Evolutionary conservation across 1,140 invertebrate species (phyloP).

Genomic region (Macrocentrus cingulum): DNA sequence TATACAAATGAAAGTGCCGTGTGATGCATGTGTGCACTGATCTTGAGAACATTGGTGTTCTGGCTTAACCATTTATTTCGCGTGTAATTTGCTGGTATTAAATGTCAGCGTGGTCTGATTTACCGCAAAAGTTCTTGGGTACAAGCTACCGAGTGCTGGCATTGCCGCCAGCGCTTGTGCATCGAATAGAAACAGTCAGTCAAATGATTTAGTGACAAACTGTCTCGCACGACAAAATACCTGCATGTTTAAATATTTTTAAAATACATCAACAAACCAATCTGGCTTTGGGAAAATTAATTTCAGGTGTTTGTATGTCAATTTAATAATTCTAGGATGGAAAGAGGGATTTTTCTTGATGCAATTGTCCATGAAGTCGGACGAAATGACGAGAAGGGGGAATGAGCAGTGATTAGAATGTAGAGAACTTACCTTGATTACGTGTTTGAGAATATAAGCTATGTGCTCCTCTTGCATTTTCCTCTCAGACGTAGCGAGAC

Average conservation of each 20-base stretch:
- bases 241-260: no score
- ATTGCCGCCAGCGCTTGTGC: background rate
- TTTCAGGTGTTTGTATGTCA: no score
- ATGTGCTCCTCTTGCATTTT: slow-evolving; percentile 84
- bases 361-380: no score
- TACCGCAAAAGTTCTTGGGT: slow-evolving; percentile 49
- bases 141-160: slow-evolving; percentile 47
- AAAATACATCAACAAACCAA: no score
- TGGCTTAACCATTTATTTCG: slow-evolving; percentile 49
- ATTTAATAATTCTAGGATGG: no score
- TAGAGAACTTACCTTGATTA: slow-evolving; percentile 78
- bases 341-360: no score
- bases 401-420: no score
- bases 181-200: slow-evolving; percentile 24
- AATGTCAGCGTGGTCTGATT: slow-evolving; percentile 55
- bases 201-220: slow-evolving; percentile 51
- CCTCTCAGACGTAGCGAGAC: slow-evolving; percentile 67
- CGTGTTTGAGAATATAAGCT: slow-evolving; percentile 82
- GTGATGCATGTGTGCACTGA: no score
- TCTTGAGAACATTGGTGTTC: background rate
- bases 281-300: no score
- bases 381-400: no score
- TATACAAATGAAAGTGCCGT: no score
- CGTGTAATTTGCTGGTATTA: slow-evolving; percentile 57
- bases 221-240: no score